These are phyloP conservation scores for Drosophila orosa DNA, from an alignment of 1,140 invertebrate species.

Conservation along the genomic window DNA sequence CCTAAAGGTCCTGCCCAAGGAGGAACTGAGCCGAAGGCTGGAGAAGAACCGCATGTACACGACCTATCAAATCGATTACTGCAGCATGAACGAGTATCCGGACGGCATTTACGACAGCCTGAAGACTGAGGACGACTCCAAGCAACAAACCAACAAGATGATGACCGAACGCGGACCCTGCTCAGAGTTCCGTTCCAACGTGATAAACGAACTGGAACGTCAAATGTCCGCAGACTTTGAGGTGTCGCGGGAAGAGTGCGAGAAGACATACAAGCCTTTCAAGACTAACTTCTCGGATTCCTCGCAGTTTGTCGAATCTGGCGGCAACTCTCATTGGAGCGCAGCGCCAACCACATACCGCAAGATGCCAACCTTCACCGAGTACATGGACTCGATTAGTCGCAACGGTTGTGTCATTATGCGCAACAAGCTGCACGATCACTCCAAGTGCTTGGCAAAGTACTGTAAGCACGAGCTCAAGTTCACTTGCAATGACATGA, in stretches of 20 bases:
- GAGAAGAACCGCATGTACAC: slow-evolving; percentile 85
- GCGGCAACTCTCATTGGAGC: slow-evolving; percentile 77
- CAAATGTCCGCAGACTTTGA: slow-evolving; percentile 52
- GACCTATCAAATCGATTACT: slow-evolving; percentile 86
- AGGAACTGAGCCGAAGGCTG: slow-evolving; percentile 85
- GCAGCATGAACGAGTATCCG: slow-evolving; percentile 84
- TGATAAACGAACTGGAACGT: slow-evolving; percentile 69
- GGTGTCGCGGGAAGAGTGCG: slow-evolving; percentile 52
- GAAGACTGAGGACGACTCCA: slow-evolving; percentile 70
- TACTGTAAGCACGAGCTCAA: slow-evolving; percentile 72
- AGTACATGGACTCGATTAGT: slow-evolving; percentile 83
- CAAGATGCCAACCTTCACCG: slow-evolving; percentile 69
- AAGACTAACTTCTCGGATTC: slow-evolving; percentile 75
- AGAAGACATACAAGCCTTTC: slow-evolving; percentile 74
- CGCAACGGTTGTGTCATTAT: slow-evolving; percentile 80
- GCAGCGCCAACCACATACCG: slow-evolving; percentile 58
- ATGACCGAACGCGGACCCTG: slow-evolving; percentile 57
- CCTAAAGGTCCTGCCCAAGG: slow-evolving; percentile 84
- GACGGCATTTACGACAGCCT: slow-evolving; percentile 79
- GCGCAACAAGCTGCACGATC: slow-evolving; percentile 78
- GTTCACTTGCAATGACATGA: slow-evolving; percentile 70
- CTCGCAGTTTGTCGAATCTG: slow-evolving; percentile 64
- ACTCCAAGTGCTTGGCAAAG: slow-evolving; percentile 73
- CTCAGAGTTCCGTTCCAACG: slow-evolving; percentile 70
- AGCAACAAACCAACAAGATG: slow-evolving; percentile 63